Base-by-base conservation (phyloP, 2,888 invertebrate genomes). In the Poecilus cupreus region DNA sequence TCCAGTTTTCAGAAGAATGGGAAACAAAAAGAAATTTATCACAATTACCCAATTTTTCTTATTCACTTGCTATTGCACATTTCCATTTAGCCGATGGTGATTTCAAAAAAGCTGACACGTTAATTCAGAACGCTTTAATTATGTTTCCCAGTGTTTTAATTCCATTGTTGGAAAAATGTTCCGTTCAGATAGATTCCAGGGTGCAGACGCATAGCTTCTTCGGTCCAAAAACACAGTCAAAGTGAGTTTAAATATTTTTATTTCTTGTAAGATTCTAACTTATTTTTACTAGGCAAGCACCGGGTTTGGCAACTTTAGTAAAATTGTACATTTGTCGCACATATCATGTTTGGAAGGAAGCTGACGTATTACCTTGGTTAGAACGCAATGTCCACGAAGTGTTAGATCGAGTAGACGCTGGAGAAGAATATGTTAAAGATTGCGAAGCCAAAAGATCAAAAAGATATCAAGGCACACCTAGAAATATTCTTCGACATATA, bases 41-140 rank as follows among this genome's bases (percentile, higher is more conserved):
- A 49, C 95, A 96, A 87, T 89, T 97, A 82, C 97, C 97, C n/a
- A 97, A 97, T 88, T 95, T 96, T 91, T 94, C 95, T 0, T 96
- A 94, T 88, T 96, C 96, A 0, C 90, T 94, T 82, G 94, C 97
- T 0, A 89, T 97, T 84, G 95, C 95, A 1, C 89, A 93, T 85
- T 94, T 93, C 87, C 91, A 93, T 85, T 85, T 92, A 24, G 89
- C 90, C 43, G 89, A 89, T 77, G 87, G 87, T 20, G 88, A 88
- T 37, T 86, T 85, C 3, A 83, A 82, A 1, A 86, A 83, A 86
- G 92, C 93, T n/a, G 93, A 94, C 86, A 89, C 90, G 83, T 89
- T 93, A 83, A 88, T 96, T n/a, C 94, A 96, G 88, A 92, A 94
- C 83, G 94, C 96, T 3, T 88, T 97, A 24, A 89, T 96, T 4